These are phyloP conservation scores for Rachycentron canadum DNA, from an alignment of 2,797 vertebrate genomes.

Conservation along the genomic window DNA sequence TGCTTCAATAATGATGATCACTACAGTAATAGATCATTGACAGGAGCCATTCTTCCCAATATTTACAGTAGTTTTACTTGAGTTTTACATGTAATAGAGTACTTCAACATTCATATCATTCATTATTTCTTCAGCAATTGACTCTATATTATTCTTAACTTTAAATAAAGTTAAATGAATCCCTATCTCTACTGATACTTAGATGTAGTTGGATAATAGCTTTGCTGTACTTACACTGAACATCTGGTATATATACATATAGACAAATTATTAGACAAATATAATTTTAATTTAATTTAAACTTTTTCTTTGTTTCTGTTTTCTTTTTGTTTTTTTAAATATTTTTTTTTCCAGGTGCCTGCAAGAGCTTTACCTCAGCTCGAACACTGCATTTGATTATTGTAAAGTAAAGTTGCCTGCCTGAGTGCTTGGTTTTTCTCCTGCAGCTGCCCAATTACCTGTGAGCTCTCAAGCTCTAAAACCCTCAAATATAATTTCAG, in stretches of 20 bases:
- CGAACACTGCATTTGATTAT: conserved; percentile 45
- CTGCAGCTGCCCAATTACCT: conserved; percentile 62
- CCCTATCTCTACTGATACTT: background rate
- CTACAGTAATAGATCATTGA: background rate
- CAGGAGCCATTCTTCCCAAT: background rate
- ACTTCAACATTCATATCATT: background rate
- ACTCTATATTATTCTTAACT: background rate
- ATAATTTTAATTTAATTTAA: too few relatives aligned
- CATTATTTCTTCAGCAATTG: background rate
- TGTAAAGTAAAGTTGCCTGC: conserved; percentile 37
- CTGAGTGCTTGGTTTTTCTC: conserved; percentile 36
- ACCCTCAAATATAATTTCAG: conserved; percentile 67
- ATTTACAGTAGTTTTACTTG: background rate
- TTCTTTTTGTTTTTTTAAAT: background rate
- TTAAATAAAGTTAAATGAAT: conserved; percentile 5
- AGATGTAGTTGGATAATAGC: background rate
- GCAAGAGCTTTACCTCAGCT: conserved; percentile 25
- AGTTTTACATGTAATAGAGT: too few relatives aligned
- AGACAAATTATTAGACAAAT: too few relatives aligned
- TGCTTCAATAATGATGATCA: background rate
- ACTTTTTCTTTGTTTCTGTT: background rate
- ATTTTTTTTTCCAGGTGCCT: conserved; percentile 31
- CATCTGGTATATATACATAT: too few relatives aligned
- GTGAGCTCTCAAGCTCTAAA: conserved; percentile 62
- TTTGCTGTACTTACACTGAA: background rate